These are phyloP conservation scores for Lanistes nyassanus DNA, from an alignment of 1,140 invertebrate species.

Conservation along the genomic window DNA sequence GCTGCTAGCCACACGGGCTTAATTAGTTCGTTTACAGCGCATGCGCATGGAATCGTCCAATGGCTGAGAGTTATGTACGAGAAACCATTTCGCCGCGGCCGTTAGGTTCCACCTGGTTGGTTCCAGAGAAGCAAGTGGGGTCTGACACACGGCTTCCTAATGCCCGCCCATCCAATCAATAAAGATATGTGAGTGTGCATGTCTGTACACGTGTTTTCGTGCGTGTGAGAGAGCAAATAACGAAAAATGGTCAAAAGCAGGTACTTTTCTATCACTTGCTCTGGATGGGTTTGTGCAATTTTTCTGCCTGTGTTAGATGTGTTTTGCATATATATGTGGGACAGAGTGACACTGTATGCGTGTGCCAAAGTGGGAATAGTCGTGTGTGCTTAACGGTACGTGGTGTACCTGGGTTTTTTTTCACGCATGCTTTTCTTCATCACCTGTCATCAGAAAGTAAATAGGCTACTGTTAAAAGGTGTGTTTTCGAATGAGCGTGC, in stretches of 20 bases:
- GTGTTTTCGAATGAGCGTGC: background rate
- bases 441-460: background rate
- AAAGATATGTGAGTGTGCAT: slow-evolving; percentile 6
- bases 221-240: background rate
- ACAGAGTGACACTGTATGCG: background rate
- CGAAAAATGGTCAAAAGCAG: background rate
- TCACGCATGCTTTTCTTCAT: background rate
- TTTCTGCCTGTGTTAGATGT: background rate
- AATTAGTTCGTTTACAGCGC: too few species aligned
- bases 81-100: too few species aligned
- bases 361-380: too few species aligned
- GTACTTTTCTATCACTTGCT: background rate
- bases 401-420: slow-evolving; percentile 5
- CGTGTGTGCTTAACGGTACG: slow-evolving; percentile 1
- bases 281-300: background rate
- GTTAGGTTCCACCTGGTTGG: too few species aligned
- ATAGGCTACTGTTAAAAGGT: background rate
- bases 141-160: too few species aligned
- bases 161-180: too few species aligned
- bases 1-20: too few species aligned
- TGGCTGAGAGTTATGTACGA: too few species aligned
- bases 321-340: background rate
- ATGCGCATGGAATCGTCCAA: too few species aligned
- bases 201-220: background rate
- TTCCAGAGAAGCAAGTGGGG: too few species aligned